phyloP scores from a whole-genome alignment of 2,888 invertebrate species.

The Metopia argyrocephala region DNA sequence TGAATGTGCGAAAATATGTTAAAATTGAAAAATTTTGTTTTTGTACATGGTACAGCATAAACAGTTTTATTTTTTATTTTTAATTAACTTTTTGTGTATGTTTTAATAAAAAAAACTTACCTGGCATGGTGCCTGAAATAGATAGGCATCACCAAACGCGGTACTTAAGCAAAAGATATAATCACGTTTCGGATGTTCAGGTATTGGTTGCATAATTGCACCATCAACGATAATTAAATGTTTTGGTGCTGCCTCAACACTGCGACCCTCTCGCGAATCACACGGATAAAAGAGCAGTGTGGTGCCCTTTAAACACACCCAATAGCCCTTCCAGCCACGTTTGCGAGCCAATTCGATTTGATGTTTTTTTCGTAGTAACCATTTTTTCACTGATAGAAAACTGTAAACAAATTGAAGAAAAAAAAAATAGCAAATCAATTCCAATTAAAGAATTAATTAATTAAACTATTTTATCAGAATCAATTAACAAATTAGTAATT shows the following conservation, averaged over 20 bases:
- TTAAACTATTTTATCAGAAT: no score
- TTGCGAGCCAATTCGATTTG: constrained; percentile 97
- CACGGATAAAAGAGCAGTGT: constrained; percentile 97
- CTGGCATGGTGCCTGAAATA: constrained; percentile 95
- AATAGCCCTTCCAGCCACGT: constrained; percentile 98
- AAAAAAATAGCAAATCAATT: neutral
- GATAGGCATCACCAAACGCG: constrained; percentile 97
- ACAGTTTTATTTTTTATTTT: constrained; percentile 9
- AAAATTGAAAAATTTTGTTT: constrained; percentile 25
- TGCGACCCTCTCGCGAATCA: constrained; percentile 93
- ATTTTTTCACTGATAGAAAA: constrained; percentile 98
- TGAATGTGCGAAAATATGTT: constrained; percentile 36
- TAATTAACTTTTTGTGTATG: neutral
- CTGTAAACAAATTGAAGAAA: constrained; percentile 80
- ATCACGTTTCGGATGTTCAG: constrained; percentile 98
- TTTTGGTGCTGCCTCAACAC: constrained; percentile 95
- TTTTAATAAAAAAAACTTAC: constrained; percentile 79
- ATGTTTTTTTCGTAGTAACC: constrained; percentile 97
- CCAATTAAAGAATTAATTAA: no score
- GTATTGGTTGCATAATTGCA: constrained; percentile 98
- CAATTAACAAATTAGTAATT: no score
- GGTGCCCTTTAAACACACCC: constrained; percentile 98
- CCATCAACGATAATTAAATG: constrained; percentile 97
- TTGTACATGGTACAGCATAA: constrained; percentile 16
- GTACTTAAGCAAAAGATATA: constrained; percentile 99